Conservation (phyloP, 2,113 vertebrate species). For the Sylvietta virens region DNA sequence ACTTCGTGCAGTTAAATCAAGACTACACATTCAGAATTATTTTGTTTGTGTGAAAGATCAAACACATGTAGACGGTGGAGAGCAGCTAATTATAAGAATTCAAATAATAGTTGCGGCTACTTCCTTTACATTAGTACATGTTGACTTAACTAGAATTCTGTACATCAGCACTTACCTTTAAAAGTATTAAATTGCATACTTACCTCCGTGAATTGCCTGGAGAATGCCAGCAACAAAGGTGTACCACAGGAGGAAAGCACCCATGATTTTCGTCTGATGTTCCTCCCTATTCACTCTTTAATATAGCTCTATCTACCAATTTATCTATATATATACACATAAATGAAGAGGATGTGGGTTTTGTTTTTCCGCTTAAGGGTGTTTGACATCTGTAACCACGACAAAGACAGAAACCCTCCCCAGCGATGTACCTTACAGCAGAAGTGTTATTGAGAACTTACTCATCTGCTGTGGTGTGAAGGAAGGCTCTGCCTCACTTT, state of each 20-base stretch:
- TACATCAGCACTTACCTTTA: neutral
- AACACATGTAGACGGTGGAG: neutral
- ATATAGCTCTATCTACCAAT: neutral
- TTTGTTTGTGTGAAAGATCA: neutral
- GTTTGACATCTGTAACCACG: neutral
- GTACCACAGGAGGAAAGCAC: neutral
- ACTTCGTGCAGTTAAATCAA: neutral
- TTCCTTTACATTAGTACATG: neutral
- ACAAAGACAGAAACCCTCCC: neutral
- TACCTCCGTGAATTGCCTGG: conserved; percentile 56
- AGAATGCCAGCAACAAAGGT: neutral
- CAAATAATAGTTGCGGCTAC: neutral
- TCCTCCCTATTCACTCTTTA: neutral
- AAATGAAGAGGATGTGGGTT: conserved; percentile 64
- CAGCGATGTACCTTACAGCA: neutral
- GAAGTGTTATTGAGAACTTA: neutral
- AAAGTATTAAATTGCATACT: neutral
- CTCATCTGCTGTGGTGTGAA: neutral
- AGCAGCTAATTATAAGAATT: neutral
- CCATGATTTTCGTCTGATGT: conserved; percentile 42
- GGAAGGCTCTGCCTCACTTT: neutral
- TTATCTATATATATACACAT: neutral
- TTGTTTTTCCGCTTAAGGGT: neutral
- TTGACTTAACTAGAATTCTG: neutral
- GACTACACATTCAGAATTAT: neutral